Evolutionary conservation across 2,797 vertebrate species (phyloP), one percentile per base, ranked within the genome.

Genomic region (Gymnothorax reevesii): DNA sequence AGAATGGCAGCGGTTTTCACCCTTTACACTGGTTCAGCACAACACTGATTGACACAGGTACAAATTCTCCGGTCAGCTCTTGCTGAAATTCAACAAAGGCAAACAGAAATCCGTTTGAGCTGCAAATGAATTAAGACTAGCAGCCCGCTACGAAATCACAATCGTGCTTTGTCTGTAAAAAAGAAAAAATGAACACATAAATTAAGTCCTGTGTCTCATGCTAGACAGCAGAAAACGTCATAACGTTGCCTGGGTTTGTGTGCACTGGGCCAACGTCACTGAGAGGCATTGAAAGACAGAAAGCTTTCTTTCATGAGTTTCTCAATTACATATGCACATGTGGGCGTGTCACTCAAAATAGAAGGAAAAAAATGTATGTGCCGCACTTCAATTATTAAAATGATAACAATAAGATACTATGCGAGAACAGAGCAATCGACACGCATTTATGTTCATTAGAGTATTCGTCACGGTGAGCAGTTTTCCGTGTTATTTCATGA

Each of bases 21-120:
- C 22, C 33, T 22, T 22, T 57, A 13, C 4, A 82, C 27, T 42
- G 71, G 71, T 75, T 17, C 71, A 22, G 71, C 77, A 87, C 79
- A 75, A 83, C 84, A 57, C 49, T 66, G 84, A 88, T 86, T 73
- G 88, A 88, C 85, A 71, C 83, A 42, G 54, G 42, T 52, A 49
- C 60, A 66, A 52, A 84, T 66, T 84, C 60, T n/a, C 20, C 17
- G 25, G 12, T 2, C 62, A 33, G 49, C n/a, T 66, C 27, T 42
- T 3, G n/a, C 22, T 20, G 9, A 49, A 84, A 22, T 66, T 64
- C 59, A 64, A 66, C 6, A 12, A 27, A 42, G 20, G 59, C 60
- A 60, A 62, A 83, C 7, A 20, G 55, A 1, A 82, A 59, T 27
- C 17, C 79, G n/a, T 80, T 10, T 8, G 77, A 33, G 52, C 12